phyloP scores from a whole-genome alignment of 2,797 vertebrate genomes.

The Pterois miles region DNA sequence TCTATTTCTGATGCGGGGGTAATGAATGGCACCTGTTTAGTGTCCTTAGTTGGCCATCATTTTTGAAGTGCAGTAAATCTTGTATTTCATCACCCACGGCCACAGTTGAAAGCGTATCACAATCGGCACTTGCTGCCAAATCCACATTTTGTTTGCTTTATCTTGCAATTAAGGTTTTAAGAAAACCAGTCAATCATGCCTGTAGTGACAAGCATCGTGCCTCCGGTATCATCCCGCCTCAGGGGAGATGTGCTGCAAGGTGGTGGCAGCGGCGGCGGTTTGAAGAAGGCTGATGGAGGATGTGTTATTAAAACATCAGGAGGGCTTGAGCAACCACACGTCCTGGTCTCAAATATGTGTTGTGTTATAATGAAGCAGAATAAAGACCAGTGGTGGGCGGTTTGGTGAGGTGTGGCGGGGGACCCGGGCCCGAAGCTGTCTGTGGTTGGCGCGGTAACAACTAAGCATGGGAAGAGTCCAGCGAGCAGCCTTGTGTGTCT shows the following conservation, averaged over 20 bases:
- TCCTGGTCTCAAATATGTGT: conserved; percentile 5
- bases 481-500: conserved; percentile 57
- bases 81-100: conserved; percentile 64
- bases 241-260: not conserved
- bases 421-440: conserved; percentile 10
- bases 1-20: conserved; percentile 72
- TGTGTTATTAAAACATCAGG: conserved; percentile 32
- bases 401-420: not conserved
- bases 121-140: conserved; percentile 31
- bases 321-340: conserved; percentile 3
- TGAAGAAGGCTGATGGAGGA: not conserved
- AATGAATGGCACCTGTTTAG: conserved; percentile 78
- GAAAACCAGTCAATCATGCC: conserved; percentile 35
- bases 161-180: conserved; percentile 44
- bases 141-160: conserved; percentile 51
- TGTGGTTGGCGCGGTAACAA: conserved; percentile 53
- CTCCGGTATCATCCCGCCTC: conserved; percentile 25
- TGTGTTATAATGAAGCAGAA: conserved; percentile 6
- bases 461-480: conserved; percentile 60
- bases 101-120: conserved; percentile 42
- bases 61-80: conserved; percentile 67
- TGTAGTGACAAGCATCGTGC: conserved; percentile 50
- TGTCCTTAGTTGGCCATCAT: conserved; percentile 67
- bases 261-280: not conserved
- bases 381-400: not conserved